Base-by-base conservation (phyloP, 2,113 vertebrate species). In the Electrona antarctica region DNA sequence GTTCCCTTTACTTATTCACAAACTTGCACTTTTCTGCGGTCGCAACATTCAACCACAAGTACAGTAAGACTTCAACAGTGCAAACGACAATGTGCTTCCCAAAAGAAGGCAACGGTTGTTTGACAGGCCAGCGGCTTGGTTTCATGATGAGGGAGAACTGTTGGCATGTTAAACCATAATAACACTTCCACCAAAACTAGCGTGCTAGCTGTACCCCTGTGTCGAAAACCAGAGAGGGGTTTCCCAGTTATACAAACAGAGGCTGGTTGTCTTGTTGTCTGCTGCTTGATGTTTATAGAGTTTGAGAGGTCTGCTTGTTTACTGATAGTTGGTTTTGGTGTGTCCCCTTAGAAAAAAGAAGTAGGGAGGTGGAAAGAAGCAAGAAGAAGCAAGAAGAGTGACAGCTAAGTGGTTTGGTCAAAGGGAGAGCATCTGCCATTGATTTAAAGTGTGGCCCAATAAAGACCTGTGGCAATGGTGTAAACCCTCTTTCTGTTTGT, bases 381-480 rank as follows among this genome's bases (percentile, higher is more conserved):
- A 80, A 76, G 81, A 60, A 60, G 15, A 58, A 69, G 74, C 67
- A 71, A 56, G 73, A 75, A 65, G 75, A 84, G 71, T 87, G 78
- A 90, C 91, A 92, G 91, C 89, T 90, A 87, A 87, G 87, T 79
- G 88, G 85, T 84, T 85, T 67, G 56, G 79, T 87, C 77, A 45
- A 81, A 80, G 45, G 72, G 76, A 29, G 61, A 83, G 85, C 91
- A 92, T 93, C 87, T 92, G 89, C 84, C 82, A 90, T 86, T 87
- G 84, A 90, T 92, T 90, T 80, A 74, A 85, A 60, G 70, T 83
- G 79, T 78, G 79, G 81, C 78, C 81, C 81, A 81, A 84, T 86
- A 84, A 88, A 86, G 76, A 66, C 59, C 60, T 6, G 33, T 76
- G 69, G 76, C 74, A 66, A 65, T 75, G 67, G 67, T 77, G 82